Evolutionary conservation across 2,888 invertebrate species (phyloP).

Genomic region (Masnerella sp.): DNA sequence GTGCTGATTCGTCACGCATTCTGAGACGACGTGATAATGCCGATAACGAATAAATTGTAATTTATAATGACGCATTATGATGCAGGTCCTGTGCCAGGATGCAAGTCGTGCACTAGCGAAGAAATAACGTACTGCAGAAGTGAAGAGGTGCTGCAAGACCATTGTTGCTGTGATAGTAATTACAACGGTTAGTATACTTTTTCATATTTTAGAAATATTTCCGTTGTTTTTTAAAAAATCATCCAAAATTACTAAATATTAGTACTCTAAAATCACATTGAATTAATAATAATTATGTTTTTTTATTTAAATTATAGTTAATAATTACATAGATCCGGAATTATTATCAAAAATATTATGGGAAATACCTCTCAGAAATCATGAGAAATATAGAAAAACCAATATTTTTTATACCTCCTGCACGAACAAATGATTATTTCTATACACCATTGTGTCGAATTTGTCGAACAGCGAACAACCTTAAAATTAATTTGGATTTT

Average conservation of each 20-base stretch:
- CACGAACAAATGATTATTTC: not conserved
- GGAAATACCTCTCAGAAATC: not conserved
- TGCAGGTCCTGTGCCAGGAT: slow-evolving; percentile 79
- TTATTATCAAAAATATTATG: not conserved
- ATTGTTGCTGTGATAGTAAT: slow-evolving; percentile 82
- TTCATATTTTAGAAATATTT: too few relatives aligned
- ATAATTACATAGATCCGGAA: not conserved
- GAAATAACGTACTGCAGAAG: slow-evolving; percentile 83
- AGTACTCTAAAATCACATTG: not conserved
- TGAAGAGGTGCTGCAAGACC: slow-evolving; percentile 80
- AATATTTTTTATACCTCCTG: not conserved
- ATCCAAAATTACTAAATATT: not conserved
- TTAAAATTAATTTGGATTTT: not conserved
- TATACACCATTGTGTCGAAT: not conserved
- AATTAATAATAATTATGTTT: not conserved
- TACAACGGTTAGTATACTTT: slow-evolving; percentile 79
- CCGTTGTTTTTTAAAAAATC: too few relatives aligned
- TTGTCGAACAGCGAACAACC: not conserved
- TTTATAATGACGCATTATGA: slow-evolving; percentile 46
- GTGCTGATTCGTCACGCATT: not conserved
- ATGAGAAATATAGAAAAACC: not conserved
- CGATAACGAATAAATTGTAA: slow-evolving; percentile 4
- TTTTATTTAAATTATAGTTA: not conserved
- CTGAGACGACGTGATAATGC: slow-evolving; percentile 1
- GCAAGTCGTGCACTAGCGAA: slow-evolving; percentile 81